Conservation (phyloP, 2,797 vertebrate species). For the Sebastes taczanowskii region DNA sequence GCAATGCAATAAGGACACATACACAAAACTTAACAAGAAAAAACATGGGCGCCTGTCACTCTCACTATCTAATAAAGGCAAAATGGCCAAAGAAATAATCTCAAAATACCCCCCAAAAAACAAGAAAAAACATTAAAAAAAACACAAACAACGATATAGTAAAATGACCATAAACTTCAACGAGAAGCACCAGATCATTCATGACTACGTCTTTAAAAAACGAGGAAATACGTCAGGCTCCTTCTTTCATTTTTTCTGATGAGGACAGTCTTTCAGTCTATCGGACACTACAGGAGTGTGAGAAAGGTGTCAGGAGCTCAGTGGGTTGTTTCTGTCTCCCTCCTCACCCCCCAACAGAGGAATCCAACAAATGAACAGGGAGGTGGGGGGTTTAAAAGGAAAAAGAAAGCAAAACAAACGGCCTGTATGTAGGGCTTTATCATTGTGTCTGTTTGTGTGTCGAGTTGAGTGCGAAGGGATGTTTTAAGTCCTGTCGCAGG, state of each 20-base stretch:
- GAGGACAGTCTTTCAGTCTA: background rate
- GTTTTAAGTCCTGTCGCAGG: slow-evolving; percentile 67
- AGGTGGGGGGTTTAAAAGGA: background rate
- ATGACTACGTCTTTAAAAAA: background rate
- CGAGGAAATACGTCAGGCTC: background rate
- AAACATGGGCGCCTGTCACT: no score
- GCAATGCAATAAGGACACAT: no score
- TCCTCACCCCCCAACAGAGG: background rate
- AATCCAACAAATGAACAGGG: background rate
- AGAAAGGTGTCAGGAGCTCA: background rate
- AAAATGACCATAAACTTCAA: background rate
- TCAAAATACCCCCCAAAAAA: no score
- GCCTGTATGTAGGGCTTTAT: background rate
- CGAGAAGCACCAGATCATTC: background rate
- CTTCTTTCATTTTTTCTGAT: background rate
- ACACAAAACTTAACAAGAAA: no score
- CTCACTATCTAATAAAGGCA: no score
- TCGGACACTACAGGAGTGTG: background rate
- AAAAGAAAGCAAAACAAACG: slow-evolving; percentile 43
- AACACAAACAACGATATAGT: background rate
- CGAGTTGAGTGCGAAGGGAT: slow-evolving; percentile 40
- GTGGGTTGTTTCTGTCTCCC: background rate
- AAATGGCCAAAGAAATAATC: no score
- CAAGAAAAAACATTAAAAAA: no score
- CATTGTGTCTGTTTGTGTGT: slow-evolving; percentile 31